Evolutionary conservation across 2,888 invertebrate species (phyloP), one percentile per base, ranked within the genome.

Genomic region (Eugnorisma glareosa): DNA sequence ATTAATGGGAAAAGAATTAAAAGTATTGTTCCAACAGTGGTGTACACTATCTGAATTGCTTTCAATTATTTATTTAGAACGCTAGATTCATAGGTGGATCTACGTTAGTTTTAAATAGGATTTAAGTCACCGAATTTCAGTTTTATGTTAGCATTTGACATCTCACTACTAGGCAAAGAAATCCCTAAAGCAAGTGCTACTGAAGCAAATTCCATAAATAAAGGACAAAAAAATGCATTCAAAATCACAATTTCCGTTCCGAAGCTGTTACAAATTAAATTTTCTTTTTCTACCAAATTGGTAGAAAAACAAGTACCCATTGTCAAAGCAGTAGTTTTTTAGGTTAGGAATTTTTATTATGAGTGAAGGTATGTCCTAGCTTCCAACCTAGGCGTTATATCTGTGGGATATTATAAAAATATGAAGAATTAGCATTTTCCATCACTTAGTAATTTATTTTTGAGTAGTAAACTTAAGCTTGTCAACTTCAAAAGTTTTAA

Each of bases 361-460:
- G 51, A 74, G 74, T 57, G 35, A 68, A 54, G 18, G 51, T 45
- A 37, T 8, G 35, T 67, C 64, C 31, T 81, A 74, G n/a, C 43
- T 59, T 54, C 18, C 10, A 48, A 31, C 45, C 31, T 79, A 45
- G 35, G 43, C 1, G 6, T n/a, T 48, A 35, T 54, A 67, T 57
- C 48, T 59, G 24, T 79, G 71, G 59, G 68, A 80, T 84, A 79
- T 69, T 67, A 69, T n/a, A 15, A 40, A 48, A 71, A 15, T 37
- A 37, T 40, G 15, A 69, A 69, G 24, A 59, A 73, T 64, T 21
- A 64, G 43, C 40, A 57, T 59, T 82, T 77, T 79, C 35, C 51
- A 76, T 69, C 72, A 64, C 35, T 24, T 87, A 81, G 75, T 86
- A 81, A 86, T 79, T 86, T 86, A 87, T 86, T 86, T 86, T 81